These are phyloP conservation scores for Oncorhynchus keta DNA, from an alignment of 2,113 vertebrate species.

Conservation along the genomic window DNA sequence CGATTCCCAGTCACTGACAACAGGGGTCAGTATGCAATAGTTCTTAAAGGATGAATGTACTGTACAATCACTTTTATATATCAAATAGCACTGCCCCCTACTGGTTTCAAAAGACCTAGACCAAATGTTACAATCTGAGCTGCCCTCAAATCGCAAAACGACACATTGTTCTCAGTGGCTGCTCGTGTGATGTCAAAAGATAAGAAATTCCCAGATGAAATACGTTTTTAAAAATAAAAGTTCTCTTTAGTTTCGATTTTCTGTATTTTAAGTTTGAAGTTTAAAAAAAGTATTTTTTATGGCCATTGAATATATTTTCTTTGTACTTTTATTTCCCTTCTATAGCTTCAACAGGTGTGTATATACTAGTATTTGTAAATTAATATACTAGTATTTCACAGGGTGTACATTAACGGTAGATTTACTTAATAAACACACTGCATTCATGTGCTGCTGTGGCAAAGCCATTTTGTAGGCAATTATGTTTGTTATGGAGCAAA, in stretches of 20 bases:
- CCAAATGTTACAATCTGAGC: conserved; percentile 10
- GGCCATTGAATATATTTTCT: neutral
- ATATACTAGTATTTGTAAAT: neutral
- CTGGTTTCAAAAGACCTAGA: conserved; percentile 40
- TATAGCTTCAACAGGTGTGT: neutral
- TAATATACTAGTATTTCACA: neutral
- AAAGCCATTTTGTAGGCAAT: neutral
- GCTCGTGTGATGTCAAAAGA: neutral
- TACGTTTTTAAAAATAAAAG: no score
- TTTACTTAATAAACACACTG: conserved; percentile 2
- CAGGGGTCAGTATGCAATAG: conserved; percentile 7
- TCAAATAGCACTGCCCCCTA: conserved; percentile 61
- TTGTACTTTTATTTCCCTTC: neutral
- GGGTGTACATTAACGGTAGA: neutral
- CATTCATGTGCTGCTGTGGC: neutral
- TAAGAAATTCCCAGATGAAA: no score
- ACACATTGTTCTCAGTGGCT: neutral
- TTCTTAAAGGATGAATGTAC: conserved; percentile 24
- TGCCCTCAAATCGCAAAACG: neutral
- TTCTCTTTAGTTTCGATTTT: neutral
- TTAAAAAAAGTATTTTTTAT: neutral
- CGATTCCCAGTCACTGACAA: neutral
- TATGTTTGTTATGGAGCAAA: neutral
- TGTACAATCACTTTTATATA: conserved; percentile 45
- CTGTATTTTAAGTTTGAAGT: no score